Percentiles rank a stretch among this genome's conserved stretches.
These are phyloP conservation scores for Perdita meconis DNA, from an alignment of 2,888 invertebrate species.

Conservation along the genomic window DNA sequence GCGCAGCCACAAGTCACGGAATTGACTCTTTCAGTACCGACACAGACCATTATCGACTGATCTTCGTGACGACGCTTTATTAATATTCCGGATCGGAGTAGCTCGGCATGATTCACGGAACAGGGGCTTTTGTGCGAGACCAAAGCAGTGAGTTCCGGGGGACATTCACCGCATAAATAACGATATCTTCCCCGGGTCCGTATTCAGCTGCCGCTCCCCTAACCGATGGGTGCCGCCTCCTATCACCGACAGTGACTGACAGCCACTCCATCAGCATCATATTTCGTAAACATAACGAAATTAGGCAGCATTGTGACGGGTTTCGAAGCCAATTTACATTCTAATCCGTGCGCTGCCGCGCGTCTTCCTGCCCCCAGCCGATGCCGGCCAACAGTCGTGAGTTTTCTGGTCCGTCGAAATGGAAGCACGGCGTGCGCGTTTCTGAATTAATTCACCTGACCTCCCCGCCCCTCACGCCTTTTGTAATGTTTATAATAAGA, in stretches of 20 bases:
- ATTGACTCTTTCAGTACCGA: constrained; percentile 32
- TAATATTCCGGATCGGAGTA: constrained; percentile 61
- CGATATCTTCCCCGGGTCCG: constrained; percentile 74
- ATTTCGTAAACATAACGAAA: constrained; percentile 80
- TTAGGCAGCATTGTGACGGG: constrained; percentile 78
- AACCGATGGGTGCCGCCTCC: constrained; percentile 65
- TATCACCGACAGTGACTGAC: constrained; percentile 71
- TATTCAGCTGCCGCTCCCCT: constrained; percentile 74
- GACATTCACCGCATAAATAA: constrained; percentile 77
- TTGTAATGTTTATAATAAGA: constrained; percentile 21
- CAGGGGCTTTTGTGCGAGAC: constrained; percentile 48
- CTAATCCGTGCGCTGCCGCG: constrained; percentile 73
- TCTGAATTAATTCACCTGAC: constrained; percentile 5
- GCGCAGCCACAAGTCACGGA: background rate
- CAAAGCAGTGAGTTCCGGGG: constrained; percentile 58
- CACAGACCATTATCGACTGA: constrained; percentile 34
- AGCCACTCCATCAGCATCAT: constrained; percentile 77
- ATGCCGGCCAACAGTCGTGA: constrained; percentile 32
- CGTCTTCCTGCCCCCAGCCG: constrained; percentile 2
- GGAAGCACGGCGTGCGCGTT: background rate
- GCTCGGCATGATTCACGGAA: constrained; percentile 53
- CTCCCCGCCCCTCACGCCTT: background rate
- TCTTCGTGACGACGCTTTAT: constrained; percentile 51
- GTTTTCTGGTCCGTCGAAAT: constrained; percentile 17
- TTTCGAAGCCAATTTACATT: constrained; percentile 79